Evolutionary conservation across 2,113 vertebrate species (phyloP).

Genomic region (Phodopus roborovskii): DNA sequence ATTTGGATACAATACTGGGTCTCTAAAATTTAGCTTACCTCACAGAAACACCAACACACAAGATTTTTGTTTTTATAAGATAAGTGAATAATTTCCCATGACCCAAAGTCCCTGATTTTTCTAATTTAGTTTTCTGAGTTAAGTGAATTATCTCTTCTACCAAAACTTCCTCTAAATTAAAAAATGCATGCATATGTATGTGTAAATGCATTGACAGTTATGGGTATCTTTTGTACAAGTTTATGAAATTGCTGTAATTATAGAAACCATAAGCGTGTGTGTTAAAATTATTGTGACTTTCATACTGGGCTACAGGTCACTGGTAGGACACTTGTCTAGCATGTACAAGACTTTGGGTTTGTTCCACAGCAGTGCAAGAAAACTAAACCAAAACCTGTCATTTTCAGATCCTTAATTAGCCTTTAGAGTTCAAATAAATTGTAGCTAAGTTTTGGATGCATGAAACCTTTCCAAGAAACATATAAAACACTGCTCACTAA

Average conservation of each 20-base stretch:
- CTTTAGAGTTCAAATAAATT: neutral
- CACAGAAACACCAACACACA: neutral
- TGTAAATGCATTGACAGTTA: neutral
- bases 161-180: neutral
- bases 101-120: conserved; percentile 6
- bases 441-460: neutral
- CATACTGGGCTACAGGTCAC: neutral
- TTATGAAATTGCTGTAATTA: neutral
- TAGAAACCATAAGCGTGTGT: conserved; percentile 6
- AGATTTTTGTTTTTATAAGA: neutral
- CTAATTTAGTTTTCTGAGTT: neutral
- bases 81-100: neutral
- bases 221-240: neutral
- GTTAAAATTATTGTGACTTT: conserved; percentile 29
- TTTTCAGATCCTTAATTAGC: neutral
- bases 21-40: neutral
- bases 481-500: neutral
- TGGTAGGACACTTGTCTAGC: no score
- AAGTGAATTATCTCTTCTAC: neutral
- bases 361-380: neutral
- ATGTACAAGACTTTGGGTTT: neutral
- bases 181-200: neutral
- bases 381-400: neutral
- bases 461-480: neutral
- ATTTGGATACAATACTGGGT: neutral